These are phyloP conservation scores for Cydia amplana DNA, from an alignment of 1,140 invertebrate species.

Conservation along the genomic window DNA sequence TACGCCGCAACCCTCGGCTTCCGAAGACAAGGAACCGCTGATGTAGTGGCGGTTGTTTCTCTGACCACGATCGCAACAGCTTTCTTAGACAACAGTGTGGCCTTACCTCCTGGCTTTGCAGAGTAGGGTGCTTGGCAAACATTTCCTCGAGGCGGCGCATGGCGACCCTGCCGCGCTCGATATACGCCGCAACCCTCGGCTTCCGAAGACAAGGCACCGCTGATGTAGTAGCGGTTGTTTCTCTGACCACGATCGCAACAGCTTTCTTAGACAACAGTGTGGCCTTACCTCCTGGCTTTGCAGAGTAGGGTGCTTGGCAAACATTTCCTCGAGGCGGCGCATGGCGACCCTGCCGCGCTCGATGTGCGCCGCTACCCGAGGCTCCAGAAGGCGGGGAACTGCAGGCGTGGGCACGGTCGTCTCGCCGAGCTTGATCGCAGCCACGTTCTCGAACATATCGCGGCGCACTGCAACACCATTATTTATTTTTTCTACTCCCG, in stretches of 20 bases:
- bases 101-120: too few species aligned
- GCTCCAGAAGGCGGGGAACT: constrained; percentile 76
- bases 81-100: too few species aligned
- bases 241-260: too few species aligned
- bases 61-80: too few species aligned
- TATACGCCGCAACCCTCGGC: constrained; percentile 85
- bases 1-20: too few species aligned
- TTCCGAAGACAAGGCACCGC: constrained; percentile 73
- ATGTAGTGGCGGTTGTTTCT: too few species aligned
- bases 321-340: constrained; percentile 87
- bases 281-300: constrained; percentile 83
- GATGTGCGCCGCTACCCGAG: constrained; percentile 86
- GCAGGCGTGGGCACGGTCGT: constrained; percentile 71
- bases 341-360: constrained; percentile 87
- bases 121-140: constrained; percentile 87
- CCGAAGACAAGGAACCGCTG: too few species aligned
- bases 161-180: constrained; percentile 86
- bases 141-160: constrained; percentile 87
- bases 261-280: too few species aligned
- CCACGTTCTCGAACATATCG: constrained; percentile 25
- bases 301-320: constrained; percentile 85
- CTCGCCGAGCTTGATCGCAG: constrained; percentile 85
- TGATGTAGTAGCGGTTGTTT: too few species aligned
- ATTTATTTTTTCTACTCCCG: too few species aligned
- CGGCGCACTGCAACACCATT: not conserved